Conservation (phyloP, 2,797 vertebrate genomes). For the Orientallactaga sibirica region DNA sequence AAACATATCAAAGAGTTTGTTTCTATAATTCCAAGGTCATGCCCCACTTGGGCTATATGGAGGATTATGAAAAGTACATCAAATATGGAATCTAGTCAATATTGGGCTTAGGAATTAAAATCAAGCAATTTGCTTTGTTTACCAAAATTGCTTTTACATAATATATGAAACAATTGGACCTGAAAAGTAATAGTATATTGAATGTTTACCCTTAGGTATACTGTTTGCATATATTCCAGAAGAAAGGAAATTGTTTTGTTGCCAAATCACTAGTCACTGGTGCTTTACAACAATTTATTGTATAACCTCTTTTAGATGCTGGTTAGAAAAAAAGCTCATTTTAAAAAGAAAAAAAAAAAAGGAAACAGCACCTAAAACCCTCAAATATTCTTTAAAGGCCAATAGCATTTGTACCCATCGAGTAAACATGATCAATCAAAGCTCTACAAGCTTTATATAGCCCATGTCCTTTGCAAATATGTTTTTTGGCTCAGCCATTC, state of each 20-base stretch:
- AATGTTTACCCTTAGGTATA: background rate
- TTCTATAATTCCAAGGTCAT: too few relatives aligned
- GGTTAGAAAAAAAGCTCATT: background rate
- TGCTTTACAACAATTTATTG: background rate
- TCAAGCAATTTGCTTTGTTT: background rate
- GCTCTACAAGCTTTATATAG: constrained; percentile 2
- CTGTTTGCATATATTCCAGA: background rate
- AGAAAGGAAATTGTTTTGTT: background rate
- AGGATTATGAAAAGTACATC: background rate
- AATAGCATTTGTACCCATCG: constrained; percentile 52
- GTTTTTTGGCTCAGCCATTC: constrained; percentile 47
- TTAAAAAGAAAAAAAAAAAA: constrained; percentile 21
- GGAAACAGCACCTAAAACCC: background rate
- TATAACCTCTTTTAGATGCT: background rate
- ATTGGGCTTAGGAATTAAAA: background rate
- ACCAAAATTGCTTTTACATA: background rate
- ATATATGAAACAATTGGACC: background rate
- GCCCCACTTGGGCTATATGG: too few relatives aligned
- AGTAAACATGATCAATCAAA: constrained; percentile 74
- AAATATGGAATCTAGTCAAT: background rate
- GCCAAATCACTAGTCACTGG: background rate
- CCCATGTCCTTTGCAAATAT: constrained; percentile 74
- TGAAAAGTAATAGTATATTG: too few relatives aligned
- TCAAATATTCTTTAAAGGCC: constrained; percentile 50
- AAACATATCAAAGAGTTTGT: too few relatives aligned